Percentiles rank a stretch among this genome's conserved stretches.
Conservation (phyloP, 1,140 invertebrate genomes). For the Ceratosolen solmsi region DNA sequence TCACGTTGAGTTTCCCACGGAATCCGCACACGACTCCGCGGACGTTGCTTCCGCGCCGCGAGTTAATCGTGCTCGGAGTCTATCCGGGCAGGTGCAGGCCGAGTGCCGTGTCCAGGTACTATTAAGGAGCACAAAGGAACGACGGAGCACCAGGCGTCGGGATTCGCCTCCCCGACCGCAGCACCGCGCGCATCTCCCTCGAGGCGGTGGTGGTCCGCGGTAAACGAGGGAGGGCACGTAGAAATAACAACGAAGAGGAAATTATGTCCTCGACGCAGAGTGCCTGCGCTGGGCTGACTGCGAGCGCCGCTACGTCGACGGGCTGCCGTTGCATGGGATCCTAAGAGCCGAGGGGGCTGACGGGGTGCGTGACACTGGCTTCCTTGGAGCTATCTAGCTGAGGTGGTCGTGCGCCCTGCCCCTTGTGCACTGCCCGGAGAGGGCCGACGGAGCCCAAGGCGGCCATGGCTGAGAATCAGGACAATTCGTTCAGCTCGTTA, state of each 20-base stretch:
- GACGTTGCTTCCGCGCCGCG: neutral
- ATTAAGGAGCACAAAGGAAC: too few species aligned
- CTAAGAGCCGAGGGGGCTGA: slow-evolving; percentile 51
- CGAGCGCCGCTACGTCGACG: slow-evolving; percentile 39
- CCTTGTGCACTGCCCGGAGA: neutral
- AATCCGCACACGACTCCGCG: neutral
- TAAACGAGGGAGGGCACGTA: neutral
- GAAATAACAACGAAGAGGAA: slow-evolving; percentile 39
- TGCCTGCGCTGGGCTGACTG: slow-evolving; percentile 59
- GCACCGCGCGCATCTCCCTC: neutral
- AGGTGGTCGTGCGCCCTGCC: neutral
- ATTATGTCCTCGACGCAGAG: slow-evolving; percentile 60
- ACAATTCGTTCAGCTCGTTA: slow-evolving; percentile 62
- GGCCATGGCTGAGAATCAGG: slow-evolving; percentile 71
- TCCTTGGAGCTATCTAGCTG: neutral
- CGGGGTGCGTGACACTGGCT: neutral
- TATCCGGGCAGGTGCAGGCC: neutral
- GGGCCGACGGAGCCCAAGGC: neutral
- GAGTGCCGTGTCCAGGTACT: too few species aligned
- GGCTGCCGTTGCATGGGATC: slow-evolving; percentile 61
- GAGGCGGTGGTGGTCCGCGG: neutral
- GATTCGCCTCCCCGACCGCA: neutral
- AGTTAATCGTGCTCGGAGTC: neutral
- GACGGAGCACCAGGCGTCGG: neutral
- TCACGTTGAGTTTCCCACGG: neutral